Evolutionary conservation across 2,113 vertebrate species (phyloP), one percentile per base, ranked within the genome.

Genomic region (Nothobranchius furzeri): DNA sequence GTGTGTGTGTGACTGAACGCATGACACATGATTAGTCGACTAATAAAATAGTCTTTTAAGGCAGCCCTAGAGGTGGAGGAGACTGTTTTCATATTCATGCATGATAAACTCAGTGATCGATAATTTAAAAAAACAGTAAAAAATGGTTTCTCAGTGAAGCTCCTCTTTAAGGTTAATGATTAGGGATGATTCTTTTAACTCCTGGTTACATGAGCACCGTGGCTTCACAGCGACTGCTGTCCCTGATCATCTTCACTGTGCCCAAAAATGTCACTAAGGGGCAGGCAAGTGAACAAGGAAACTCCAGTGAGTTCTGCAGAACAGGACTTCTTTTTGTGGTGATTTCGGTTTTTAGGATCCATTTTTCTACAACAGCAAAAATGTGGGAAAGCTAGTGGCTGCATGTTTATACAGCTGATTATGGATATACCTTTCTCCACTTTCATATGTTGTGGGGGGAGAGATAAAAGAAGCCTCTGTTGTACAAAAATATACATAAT

Each of bases 391-490:
- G 86, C 79, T 78, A 60, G 60, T 60, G 40, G 60, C 53, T 48
- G 63, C 84, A 66, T 89, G 87, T 92, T 93, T 92, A 74, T 50
- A 87, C 90, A 92, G 91, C 89, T 92, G 91, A 93, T 87, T 70
- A 73, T 68, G 73, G 88, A 78, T 73, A 50, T 71, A 75, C 82
- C 73, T 87, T 68, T 53, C 65, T 73, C 64, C 55, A 40, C 68
- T 62, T 48, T 46, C 55, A 42, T 52, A 35, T 54, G 61, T 49
- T 60, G 17, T 55, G 68, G 68, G 25, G 36, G 51, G n/a, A 56
- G 59, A 17, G 70, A 30, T 30, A 30, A 30, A 70, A 14, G 47
- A 63, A 60, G 50, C 69, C 53, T 53, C 42, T 67, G 36, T 40
- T 64, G 12, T 17, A 13, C 6, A 35, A 49, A 30, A 15, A 50